phyloP scores from a whole-genome alignment of 2,113 vertebrate genomes.

The Ptilorrhoa leucosticta region DNA sequence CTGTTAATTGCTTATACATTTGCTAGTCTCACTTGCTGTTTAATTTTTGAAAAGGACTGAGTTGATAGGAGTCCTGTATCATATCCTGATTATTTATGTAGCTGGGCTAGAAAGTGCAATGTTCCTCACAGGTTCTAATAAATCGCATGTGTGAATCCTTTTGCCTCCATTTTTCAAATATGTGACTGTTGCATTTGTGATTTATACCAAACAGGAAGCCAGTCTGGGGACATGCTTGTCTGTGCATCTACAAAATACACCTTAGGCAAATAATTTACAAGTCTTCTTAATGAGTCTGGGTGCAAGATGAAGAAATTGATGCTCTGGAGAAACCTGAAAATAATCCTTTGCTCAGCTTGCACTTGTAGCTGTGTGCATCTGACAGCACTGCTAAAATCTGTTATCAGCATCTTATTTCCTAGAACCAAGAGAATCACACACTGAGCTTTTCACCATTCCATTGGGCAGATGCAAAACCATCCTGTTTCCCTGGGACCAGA shows the following conservation, averaged over 20 bases:
- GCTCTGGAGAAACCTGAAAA: background rate
- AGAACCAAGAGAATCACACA: background rate
- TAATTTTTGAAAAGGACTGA: constrained; percentile 29
- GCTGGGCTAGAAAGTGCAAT: background rate
- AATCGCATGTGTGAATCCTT: background rate
- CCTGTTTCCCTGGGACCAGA: background rate
- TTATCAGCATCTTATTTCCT: background rate
- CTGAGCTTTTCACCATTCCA: background rate
- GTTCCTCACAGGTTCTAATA: background rate
- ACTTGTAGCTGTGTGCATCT: background rate
- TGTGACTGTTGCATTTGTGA: background rate
- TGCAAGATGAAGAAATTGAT: background rate
- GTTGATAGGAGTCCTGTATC: background rate
- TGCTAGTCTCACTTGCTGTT: constrained; percentile 25
- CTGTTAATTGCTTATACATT: background rate
- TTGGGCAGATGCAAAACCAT: background rate
- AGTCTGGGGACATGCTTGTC: background rate
- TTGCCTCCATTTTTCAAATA: background rate
- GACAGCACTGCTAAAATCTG: background rate
- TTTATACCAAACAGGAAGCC: background rate
- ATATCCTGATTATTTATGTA: background rate
- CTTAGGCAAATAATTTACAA: background rate
- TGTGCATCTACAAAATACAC: background rate
- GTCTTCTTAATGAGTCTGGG: background rate
- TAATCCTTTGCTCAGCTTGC: background rate